Evolutionary conservation across 1,140 invertebrate species (phyloP), one percentile per base, ranked within the genome.

Genomic region (Ips typographus): DNA sequence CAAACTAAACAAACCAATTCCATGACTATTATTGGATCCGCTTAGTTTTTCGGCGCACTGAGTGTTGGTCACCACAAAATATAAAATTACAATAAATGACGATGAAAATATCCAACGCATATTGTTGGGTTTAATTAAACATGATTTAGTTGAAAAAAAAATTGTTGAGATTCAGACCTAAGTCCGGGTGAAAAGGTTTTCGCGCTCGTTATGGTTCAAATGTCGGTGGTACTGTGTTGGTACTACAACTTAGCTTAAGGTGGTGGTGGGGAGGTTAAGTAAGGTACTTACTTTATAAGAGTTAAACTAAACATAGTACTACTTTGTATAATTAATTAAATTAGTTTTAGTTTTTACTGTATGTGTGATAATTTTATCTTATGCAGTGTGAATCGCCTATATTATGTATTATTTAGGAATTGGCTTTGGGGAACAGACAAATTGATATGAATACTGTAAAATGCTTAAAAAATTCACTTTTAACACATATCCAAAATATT

Each of bases 41-140:
- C 52, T 49, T 2, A 61, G 58, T 49, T 70, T 70, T 64, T 70
- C 68, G 1, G 55, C 60, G 40, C 61, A 70, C 64, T 59, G 49
- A 40, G 64, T 70, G 52, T 70, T 57, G 1, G 68, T 70, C 3
- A 65, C 68, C 8, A 70, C 68, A 43, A 70, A 62, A 39, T 70
- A 70, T 41, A 70, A 60, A 51, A 64, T 52, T n/a, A 61, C 61
- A 2, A 70, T 64, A 64, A 70, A 58, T 22, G 66, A 41, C 55
- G 55, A 68, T 43, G 60, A 52, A 41, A 68, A 57, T 6, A 37
- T 6, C 36, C 40, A 6, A 59, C 57, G 41, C 60, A 62, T 62
- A 47, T 62, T 62, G 6, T 1, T 49, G 6, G 44, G 3, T 49
- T 49, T 22, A 49, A 49, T 6, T 6, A 22, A 49, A 8, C 44